phyloP scores from a whole-genome alignment of 2,888 invertebrate species.

The Callimorpha dominula region DNA sequence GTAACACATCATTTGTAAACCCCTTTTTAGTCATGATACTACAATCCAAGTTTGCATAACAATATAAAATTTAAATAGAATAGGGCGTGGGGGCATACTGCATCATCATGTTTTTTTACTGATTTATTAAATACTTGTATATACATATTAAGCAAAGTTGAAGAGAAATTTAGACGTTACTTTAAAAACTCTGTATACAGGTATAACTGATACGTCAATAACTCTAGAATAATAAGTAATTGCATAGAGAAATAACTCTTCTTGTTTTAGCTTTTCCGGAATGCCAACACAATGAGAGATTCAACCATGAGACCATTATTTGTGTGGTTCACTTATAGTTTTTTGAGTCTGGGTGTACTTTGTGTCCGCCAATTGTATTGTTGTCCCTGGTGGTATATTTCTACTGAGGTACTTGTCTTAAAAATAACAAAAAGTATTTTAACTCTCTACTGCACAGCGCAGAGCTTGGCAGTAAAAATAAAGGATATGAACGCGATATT shows the following conservation, averaged over 20 bases:
- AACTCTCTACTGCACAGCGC: background rate
- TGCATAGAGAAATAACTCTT: background rate
- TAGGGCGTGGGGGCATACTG: too few species aligned
- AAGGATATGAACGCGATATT: constrained; percentile 46
- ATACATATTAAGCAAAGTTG: too few species aligned
- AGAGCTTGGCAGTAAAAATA: constrained; percentile 2
- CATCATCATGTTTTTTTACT: too few species aligned
- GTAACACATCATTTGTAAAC: background rate
- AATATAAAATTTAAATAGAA: background rate
- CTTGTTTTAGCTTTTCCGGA: background rate
- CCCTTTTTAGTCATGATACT: background rate
- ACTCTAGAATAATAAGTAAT: background rate
- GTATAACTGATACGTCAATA: background rate
- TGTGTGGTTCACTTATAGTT: background rate
- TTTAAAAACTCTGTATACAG: background rate
- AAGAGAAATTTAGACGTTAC: background rate
- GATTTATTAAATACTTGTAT: too few species aligned
- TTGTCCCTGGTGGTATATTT: background rate
- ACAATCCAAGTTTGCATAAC: background rate
- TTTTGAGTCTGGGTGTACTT: background rate
- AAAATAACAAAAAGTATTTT: background rate
- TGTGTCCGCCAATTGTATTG: background rate
- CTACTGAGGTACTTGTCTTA: background rate
- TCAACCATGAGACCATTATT: background rate
- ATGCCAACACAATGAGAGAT: background rate